Evolutionary conservation across 2,888 invertebrate genomes (phyloP), one percentile per base, ranked within the genome.

Genomic region (Ochropacha duplaris): DNA sequence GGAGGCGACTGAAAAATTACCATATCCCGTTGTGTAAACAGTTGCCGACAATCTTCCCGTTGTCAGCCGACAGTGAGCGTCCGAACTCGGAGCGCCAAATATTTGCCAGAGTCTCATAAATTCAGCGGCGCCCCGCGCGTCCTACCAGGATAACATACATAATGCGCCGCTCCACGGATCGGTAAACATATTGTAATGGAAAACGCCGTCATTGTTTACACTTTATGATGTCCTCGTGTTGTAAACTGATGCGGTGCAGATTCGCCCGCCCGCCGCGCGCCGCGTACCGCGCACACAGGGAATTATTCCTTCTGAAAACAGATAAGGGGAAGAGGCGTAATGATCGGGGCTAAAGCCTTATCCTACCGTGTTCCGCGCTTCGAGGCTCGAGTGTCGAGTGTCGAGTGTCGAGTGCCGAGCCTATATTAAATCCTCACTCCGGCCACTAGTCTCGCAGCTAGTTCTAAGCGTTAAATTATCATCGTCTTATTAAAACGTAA

Each of bases 101-200:
- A 92, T 92, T 92, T 92, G 87, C 90, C 72, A 72, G 89, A 83
- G 87, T 83, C 86, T 88, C 91, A 92, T 92, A 92, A 92, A 92
- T 92, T 87, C 81, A 82, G 79, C 81, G 81, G 82, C 84, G 86
- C 84, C 83, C 87, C 82, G 85, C 87, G 83, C 86, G 84, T 84
- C 87, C 86, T 78, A 81, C 86, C 87, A 83, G 92, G 90, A 90
- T 90, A 92, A 92, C 92, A 92, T 86, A 91, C 89, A 92, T 92
- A 92, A 92, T 91, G 86, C 92, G 87, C 82, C 79, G 85, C 88
- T 80, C 88, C 86, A 86, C 88, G 92, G 90, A 90, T 92, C 89
- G 91, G 92, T 87, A 92, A 92, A 92, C 92, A 92, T 92, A 92
- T 92, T 92, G 92, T 92, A 92, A 92, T 92, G 92, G 92, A 92